phyloP scores from a whole-genome alignment of 2,797 vertebrate species.

The Telmatherina bonti region DNA sequence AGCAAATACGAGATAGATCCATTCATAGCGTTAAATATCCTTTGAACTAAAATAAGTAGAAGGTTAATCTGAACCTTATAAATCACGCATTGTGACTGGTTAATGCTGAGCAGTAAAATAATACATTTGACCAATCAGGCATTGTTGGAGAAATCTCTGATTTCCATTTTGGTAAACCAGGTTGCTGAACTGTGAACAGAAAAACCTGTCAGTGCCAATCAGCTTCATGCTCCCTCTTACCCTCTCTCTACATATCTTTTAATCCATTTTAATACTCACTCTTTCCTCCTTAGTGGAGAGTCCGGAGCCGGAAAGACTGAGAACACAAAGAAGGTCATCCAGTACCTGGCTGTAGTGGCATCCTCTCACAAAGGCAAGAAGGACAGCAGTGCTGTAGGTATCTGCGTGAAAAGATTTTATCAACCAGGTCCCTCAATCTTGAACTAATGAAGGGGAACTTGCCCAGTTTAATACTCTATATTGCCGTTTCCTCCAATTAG shows the following conservation, averaged over 20 bases:
- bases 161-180: conserved; percentile 61
- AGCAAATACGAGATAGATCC: too few species aligned
- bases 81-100: not conserved
- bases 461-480: conserved; percentile 72
- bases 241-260: conserved; percentile 25
- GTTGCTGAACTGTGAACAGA: conserved; percentile 65
- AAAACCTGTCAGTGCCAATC: conserved; percentile 44
- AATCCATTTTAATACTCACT: conserved; percentile 22
- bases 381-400: conserved; percentile 93
- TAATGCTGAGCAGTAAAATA: conserved; percentile 44
- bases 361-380: conserved; percentile 98
- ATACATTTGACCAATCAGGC: conserved; percentile 42
- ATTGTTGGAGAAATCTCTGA: conserved; percentile 38
- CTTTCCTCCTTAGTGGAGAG: conserved; percentile 86
- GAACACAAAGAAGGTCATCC: conserved; percentile 99
- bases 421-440: conserved; percentile 69
- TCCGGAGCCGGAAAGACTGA: too few species aligned
- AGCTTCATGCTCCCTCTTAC: conserved; percentile 30
- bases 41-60: not conserved
- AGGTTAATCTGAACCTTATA: not conserved
- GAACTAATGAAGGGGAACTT: conserved; percentile 38
- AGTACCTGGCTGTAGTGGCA: conserved; percentile 95
- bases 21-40: not conserved
- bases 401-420: conserved; percentile 30
- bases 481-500: conserved; percentile 83